Evolutionary conservation across 2,113 vertebrate species (phyloP).

Genomic region (Sinosuthora webbiana): DNA sequence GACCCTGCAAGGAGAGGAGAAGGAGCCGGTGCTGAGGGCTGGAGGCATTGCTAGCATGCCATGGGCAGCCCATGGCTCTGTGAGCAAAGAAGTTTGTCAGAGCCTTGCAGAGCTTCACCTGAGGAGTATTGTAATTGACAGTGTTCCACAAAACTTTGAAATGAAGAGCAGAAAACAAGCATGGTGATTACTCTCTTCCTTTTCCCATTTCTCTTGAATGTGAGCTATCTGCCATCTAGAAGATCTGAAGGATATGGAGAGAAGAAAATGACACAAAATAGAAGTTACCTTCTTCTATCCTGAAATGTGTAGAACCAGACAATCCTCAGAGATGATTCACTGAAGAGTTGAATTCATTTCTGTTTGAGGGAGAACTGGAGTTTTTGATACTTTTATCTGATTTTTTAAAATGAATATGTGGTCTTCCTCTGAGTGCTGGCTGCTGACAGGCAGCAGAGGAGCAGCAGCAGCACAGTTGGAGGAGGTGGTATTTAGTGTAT

Average conservation of each 20-base stretch:
- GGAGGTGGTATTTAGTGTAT: not conserved
- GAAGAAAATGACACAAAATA: not conserved
- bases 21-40: fast-evolving
- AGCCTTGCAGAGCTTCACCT: not conserved
- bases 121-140: not conserved
- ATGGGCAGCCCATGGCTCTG: not conserved
- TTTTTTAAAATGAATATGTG: not conserved
- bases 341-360: not conserved
- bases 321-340: not conserved
- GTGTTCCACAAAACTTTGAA: not conserved
- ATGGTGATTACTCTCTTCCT: not conserved
- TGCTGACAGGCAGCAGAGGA: not conserved
- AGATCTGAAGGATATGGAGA: not conserved
- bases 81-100: not conserved
- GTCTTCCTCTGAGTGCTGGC: not conserved
- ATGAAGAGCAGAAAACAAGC: not conserved
- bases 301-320: not conserved
- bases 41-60: not conserved
- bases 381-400: not conserved
- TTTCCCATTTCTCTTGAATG: not conserved
- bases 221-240: not conserved
- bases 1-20: not conserved
- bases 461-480: not conserved
- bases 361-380: not conserved
- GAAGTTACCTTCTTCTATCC: not conserved